Percentiles rank a stretch among this genome's conserved stretches.
Evolutionary conservation across 2,888 invertebrate species (phyloP).

Genomic region (Amblyteles armatorius): DNA sequence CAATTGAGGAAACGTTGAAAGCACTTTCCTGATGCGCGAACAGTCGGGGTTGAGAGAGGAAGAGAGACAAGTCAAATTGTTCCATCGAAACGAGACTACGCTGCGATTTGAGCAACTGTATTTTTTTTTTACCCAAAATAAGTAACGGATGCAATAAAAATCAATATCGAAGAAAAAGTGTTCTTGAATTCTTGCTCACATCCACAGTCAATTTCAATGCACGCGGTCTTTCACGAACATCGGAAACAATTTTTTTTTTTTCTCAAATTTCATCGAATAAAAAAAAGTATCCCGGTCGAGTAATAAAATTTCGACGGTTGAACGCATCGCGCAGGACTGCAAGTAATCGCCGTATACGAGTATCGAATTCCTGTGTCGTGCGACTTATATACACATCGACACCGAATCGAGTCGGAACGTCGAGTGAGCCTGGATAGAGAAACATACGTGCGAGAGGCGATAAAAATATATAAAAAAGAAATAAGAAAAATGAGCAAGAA

Average conservation of each 20-base stretch:
- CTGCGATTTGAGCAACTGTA: not conserved
- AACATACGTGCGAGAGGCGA: slow-evolving; percentile 25
- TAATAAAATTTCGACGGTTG: not conserved
- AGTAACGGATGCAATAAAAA: not conserved
- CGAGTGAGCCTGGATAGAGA: not conserved
- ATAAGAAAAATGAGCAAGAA: not conserved
- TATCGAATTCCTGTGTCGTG: not conserved
- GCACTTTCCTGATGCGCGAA: not conserved
- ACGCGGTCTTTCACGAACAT: not conserved
- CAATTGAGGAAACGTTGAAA: not conserved
- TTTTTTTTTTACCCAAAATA: not conserved
- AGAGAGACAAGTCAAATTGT: slow-evolving; percentile 1
- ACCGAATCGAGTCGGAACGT: slow-evolving; percentile 26
- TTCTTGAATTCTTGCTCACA: not conserved
- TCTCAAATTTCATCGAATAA: not conserved
- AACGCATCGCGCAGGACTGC: not conserved
- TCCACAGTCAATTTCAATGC: not conserved
- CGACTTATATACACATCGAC: not conserved
- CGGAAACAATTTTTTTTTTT: not conserved
- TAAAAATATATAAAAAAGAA: slow-evolving; percentile 10
- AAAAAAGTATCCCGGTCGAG: not conserved
- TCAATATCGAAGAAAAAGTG: not conserved
- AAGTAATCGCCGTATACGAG: not conserved
- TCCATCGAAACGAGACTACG: not conserved
- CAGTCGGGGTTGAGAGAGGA: not conserved